Conservation (phyloP, 2,113 vertebrate species). For the Bos indicus region DNA sequence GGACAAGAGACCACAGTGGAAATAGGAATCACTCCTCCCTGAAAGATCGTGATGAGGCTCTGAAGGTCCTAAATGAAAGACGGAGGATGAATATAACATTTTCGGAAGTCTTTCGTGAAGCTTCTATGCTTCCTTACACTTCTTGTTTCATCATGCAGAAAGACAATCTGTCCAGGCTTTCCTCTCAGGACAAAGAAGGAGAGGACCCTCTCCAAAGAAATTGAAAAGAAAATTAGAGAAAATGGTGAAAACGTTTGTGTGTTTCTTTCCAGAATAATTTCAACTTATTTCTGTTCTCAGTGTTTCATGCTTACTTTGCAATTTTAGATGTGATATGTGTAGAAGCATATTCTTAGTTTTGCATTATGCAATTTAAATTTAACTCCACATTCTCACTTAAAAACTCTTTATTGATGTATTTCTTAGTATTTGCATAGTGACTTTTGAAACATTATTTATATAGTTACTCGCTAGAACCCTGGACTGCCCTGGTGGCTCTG, state of each 20-base stretch:
- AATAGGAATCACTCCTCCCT: background rate
- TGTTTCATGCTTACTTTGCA: background rate
- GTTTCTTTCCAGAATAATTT: constrained; percentile 12
- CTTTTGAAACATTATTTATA: constrained; percentile 17
- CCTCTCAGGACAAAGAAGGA: background rate
- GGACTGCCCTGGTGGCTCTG: background rate
- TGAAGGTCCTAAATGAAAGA: background rate
- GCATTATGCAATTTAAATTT: background rate
- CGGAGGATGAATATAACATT: background rate
- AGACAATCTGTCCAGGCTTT: background rate
- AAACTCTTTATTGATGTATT: background rate
- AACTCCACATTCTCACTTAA: background rate
- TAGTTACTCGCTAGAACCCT: background rate
- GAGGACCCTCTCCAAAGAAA: background rate
- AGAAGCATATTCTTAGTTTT: background rate
- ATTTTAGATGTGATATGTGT: background rate
- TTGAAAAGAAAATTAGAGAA: background rate
- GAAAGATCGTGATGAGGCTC: background rate
- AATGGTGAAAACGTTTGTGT: background rate
- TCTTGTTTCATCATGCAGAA: background rate
- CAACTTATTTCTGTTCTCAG: background rate
- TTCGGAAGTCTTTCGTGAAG: background rate
- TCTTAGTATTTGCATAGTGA: background rate
- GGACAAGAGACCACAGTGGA: background rate
- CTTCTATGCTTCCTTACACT: background rate